Evolutionary conservation across 2,797 vertebrate species (phyloP), one percentile per base, ranked within the genome.

Genomic region (Onychomys leucogaster): DNA sequence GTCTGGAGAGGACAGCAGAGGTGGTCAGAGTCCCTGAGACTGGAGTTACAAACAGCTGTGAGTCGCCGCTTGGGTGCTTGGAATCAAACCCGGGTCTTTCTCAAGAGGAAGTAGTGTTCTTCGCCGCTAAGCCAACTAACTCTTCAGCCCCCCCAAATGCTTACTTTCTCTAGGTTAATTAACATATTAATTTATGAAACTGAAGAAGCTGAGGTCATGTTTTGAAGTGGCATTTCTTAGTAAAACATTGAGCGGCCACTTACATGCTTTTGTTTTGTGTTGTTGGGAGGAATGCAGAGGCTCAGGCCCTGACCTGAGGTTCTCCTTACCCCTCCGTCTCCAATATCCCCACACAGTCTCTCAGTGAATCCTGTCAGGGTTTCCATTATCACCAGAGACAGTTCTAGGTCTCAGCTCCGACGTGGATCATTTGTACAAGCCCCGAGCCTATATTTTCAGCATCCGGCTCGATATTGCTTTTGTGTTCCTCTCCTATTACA

Each of bases 321-420:
- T 52, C 13, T 52, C 13, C 52, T 11, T 4, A 41, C 5, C 21
- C 19, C 71, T 75, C 23, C 2, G 71, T 80, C 85, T 94, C 67
- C 69, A 5, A 11, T 34, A 2, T 84, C 71, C 41, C 41, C 46
- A 41, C 46, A 27, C 2, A 80, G 25, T 82, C 34, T 85, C 49
- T 63, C 34, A 14, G 46, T 83, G 91, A 43, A 63, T 90, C 34
- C 46, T 52, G 3, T 85, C 90, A 34, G 37, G 43, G 37, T 46
- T 92, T 96, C 80, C 61, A 61, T 71, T 90, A 78, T 89, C 32
- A 67, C 29, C 69, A 23, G 41, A 87, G 84, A 81, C 76, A 85
- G 29, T 85, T 80, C 73, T 4, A 80, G 32, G 75, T 11, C 21
- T 87, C 86, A 78, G 55, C 59, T 86, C 83, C 59, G 41, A 57